Percentiles rank a stretch among this genome's conserved stretches.
These are phyloP conservation scores for Neogale vison DNA, from an alignment of 2,113 vertebrate species.

Conservation along the genomic window DNA sequence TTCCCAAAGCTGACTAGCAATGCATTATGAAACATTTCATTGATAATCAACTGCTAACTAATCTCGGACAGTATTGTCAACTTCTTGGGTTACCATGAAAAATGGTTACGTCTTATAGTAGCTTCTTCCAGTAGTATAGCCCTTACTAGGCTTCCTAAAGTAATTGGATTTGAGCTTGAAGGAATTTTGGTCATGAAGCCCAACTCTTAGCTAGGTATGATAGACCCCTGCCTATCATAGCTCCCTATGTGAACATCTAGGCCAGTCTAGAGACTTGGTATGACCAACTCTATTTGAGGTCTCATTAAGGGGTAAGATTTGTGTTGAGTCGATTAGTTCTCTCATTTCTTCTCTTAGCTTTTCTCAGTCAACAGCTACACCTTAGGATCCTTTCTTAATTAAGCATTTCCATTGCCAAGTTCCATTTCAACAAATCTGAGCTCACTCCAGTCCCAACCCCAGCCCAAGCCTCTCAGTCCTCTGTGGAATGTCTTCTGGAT, in stretches of 20 bases:
- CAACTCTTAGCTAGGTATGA: neutral
- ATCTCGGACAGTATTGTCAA: neutral
- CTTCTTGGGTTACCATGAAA: neutral
- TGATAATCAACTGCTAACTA: neutral
- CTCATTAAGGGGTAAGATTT: neutral
- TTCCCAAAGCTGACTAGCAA: neutral
- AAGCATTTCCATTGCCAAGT: too few species aligned
- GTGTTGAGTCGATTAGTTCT: neutral
- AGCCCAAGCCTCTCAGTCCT: neutral
- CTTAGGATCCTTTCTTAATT: neutral
- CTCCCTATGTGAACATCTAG: neutral
- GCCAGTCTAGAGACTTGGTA: neutral
- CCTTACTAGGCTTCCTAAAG: neutral
- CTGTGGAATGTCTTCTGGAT: neutral
- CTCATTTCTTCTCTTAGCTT: neutral
- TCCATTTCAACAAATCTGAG: neutral
- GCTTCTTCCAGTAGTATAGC: neutral
- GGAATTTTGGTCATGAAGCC: neutral
- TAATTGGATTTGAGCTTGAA: neutral
- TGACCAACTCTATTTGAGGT: neutral
- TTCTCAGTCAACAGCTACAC: neutral
- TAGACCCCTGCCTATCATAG: neutral
- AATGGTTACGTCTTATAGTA: neutral
- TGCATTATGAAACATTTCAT: neutral
- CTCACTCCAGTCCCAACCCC: neutral